These are phyloP conservation scores for Oscheius sp. DNA, from an alignment of 2,888 invertebrate genomes.

Conservation along the genomic window DNA sequence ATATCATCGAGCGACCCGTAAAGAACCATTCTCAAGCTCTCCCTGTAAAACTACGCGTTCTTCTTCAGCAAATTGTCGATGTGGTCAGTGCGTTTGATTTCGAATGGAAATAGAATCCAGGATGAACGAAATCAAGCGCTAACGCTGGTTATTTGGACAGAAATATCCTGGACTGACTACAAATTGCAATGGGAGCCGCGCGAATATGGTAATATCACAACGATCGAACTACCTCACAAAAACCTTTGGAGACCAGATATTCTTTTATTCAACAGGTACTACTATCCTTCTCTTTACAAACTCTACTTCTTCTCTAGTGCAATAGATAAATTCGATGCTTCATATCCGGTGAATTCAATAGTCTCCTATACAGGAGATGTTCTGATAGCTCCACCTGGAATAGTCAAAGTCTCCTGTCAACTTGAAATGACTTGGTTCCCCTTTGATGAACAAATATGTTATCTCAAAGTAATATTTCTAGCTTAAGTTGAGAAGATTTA, in stretches of 20 bases:
- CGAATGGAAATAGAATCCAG: slow-evolving; percentile 75
- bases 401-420: slow-evolving; percentile 97
- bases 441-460: slow-evolving; percentile 97
- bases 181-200: slow-evolving; percentile 96
- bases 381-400: slow-evolving; percentile 95
- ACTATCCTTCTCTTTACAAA: neutral
- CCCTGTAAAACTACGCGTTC: slow-evolving; percentile 50
- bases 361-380: slow-evolving; percentile 93
- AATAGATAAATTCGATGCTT: slow-evolving; percentile 97
- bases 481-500: neutral
- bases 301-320: slow-evolving; percentile 78
- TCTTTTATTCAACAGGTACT: slow-evolving; percentile 97
- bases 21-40: slow-evolving; percentile 55
- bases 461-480: slow-evolving; percentile 71
- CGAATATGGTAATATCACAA: slow-evolving; percentile 92
- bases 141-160: slow-evolving; percentile 94
- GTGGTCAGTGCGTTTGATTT: slow-evolving; percentile 36
- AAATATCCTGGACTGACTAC: slow-evolving; percentile 90
- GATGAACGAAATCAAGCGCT: slow-evolving; percentile 96
- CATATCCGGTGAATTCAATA: slow-evolving; percentile 96
- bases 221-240: slow-evolving; percentile 91
- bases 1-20: slow-evolving; percentile 61
- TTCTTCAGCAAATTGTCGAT: slow-evolving; percentile 64
- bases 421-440: slow-evolving; percentile 99
- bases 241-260: slow-evolving; percentile 98